phyloP scores from a whole-genome alignment of 1,140 invertebrate species.

The Ceratina australensis region DNA sequence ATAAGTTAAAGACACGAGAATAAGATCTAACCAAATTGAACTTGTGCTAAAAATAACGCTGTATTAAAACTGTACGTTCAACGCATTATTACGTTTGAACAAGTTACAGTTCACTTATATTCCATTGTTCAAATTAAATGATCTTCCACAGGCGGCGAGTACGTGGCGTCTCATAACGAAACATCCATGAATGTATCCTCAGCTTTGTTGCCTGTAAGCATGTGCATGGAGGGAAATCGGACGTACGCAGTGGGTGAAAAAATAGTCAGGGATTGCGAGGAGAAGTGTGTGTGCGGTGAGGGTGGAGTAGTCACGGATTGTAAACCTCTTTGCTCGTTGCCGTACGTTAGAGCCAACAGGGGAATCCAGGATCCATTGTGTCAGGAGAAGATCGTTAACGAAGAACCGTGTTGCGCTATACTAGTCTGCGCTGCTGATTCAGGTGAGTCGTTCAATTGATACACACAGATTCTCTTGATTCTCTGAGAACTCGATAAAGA shows the following conservation, averaged over 20 bases:
- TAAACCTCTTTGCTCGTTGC: slow-evolving; percentile 83
- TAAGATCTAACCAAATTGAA: no score
- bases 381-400: slow-evolving; percentile 83
- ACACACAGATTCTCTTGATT: accelerated
- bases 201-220: slow-evolving; percentile 56
- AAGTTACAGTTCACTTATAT: background rate
- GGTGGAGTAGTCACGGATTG: slow-evolving; percentile 83
- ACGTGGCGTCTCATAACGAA: slow-evolving; percentile 67
- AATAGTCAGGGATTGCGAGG: slow-evolving; percentile 85
- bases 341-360: slow-evolving; percentile 83
- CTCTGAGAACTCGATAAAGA: no score
- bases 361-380: slow-evolving; percentile 86
- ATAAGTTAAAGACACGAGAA: no score
- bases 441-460: slow-evolving; percentile 65
- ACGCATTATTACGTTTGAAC: no score
- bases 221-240: slow-evolving; percentile 87
- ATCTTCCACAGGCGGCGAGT: slow-evolving; percentile 67
- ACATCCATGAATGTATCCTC: slow-evolving; percentile 61
- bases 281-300: slow-evolving; percentile 84
- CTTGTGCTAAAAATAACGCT: no score
- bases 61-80: no score
- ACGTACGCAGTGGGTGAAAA: slow-evolving; percentile 86
- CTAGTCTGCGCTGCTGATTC: slow-evolving; percentile 82
- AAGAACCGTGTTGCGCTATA: slow-evolving; percentile 89
- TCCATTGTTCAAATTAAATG: background rate